Percentiles rank a stretch among this genome's conserved stretches.
phyloP scores from a whole-genome alignment of 2,888 invertebrate species.

The Thymelicus lineola region DNA sequence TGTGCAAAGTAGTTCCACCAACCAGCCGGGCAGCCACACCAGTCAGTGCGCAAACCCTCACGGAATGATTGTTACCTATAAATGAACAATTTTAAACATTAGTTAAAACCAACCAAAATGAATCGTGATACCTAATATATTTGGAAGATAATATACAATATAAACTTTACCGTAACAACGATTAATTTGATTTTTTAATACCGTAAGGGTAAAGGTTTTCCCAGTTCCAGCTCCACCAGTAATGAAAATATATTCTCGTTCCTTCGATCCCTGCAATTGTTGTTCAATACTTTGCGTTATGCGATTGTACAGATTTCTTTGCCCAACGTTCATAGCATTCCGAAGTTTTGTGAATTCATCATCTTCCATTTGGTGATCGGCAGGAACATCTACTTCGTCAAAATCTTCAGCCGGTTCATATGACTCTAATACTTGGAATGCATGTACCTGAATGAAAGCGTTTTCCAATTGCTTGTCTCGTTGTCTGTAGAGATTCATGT shows the following conservation, averaged over 20 bases:
- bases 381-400: constrained; percentile 39
- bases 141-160: too few relatives aligned
- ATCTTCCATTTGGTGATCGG: constrained; percentile 40
- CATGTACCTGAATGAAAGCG: constrained; percentile 45
- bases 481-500: constrained; percentile 38
- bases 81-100: too few relatives aligned
- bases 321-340: constrained; percentile 35
- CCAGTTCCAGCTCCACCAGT: constrained; percentile 37
- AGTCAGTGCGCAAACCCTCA: constrained; percentile 48
- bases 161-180: constrained; percentile 46
- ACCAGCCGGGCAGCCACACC: constrained; percentile 53
- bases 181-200: constrained; percentile 38
- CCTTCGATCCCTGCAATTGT: constrained; percentile 37
- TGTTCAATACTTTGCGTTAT: constrained; percentile 42
- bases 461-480: constrained; percentile 43
- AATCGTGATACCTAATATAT: too few relatives aligned
- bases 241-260: constrained; percentile 17
- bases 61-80: too few relatives aligned
- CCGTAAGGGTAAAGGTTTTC: constrained; percentile 46
- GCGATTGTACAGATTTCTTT: constrained; percentile 36
- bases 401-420: constrained; percentile 34
- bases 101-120: too few relatives aligned
- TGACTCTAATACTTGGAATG: constrained; percentile 43
- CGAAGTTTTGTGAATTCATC: constrained; percentile 41
- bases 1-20: constrained; percentile 43